phyloP scores from a whole-genome alignment of 2,113 vertebrate genomes.

The Boleophthalmus pectinirostris region DNA sequence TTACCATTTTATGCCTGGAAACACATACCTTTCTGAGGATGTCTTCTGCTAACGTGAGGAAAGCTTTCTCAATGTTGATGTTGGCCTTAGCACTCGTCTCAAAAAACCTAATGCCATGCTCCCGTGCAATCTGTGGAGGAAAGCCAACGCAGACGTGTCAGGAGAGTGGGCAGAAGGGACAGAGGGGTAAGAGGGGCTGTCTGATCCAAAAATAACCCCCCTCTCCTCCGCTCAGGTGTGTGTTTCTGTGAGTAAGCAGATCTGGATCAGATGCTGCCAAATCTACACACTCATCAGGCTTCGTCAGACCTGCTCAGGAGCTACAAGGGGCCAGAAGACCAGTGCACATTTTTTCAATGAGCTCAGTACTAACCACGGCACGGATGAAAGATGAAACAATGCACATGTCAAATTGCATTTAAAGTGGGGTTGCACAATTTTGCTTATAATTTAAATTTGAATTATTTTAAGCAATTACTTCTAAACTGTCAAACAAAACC shows the following conservation, averaged over 20 bases:
- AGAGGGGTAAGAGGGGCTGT: neutral
- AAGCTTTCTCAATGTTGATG: constrained; percentile 99
- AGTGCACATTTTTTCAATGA: too few relatives aligned
- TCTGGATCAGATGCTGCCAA: constrained; percentile 25
- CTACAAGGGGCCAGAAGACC: too few relatives aligned
- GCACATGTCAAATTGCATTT: too few relatives aligned
- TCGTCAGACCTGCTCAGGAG: too few relatives aligned
- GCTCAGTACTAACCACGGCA: too few relatives aligned
- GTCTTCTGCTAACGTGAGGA: constrained; percentile 99
- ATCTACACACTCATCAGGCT: too few relatives aligned
- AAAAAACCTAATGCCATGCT: constrained; percentile 99
- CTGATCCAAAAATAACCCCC: constrained; percentile 55
- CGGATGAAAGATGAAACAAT: too few relatives aligned
- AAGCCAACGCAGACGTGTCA: neutral
- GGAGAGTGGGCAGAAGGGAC: neutral
- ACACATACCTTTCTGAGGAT: constrained; percentile 95
- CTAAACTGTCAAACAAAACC: too few relatives aligned
- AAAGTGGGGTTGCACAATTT: too few relatives aligned
- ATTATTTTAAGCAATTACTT: too few relatives aligned
- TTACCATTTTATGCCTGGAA: too few relatives aligned
- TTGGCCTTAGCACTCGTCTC: constrained; percentile 99
- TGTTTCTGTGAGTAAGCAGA: constrained; percentile 20
- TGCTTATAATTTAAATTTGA: too few relatives aligned
- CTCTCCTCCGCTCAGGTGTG: constrained; percentile 13
- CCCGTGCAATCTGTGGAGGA: constrained; percentile 88